Conservation (phyloP, 2,888 invertebrate genomes). For the Drosophila rubida region DNA sequence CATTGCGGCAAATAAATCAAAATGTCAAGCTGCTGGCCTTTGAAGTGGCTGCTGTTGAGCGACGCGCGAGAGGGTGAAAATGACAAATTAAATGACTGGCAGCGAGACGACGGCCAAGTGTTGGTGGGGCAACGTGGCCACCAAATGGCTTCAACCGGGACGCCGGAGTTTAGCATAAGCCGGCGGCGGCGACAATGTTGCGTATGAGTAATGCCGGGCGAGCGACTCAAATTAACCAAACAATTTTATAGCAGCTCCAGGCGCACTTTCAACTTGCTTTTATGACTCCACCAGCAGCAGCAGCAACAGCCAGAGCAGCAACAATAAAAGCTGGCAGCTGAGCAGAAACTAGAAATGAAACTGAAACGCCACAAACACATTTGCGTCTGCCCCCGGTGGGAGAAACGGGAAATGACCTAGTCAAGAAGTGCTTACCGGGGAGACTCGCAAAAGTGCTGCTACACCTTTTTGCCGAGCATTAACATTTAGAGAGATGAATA, state of each 20-base stretch:
- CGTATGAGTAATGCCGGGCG: conserved; percentile 58
- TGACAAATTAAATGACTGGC: conserved; percentile 56
- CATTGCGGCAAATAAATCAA: conserved; percentile 62
- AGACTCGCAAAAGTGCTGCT: background rate
- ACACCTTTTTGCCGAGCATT: background rate
- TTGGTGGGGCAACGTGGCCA: background rate
- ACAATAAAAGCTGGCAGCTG: conserved; percentile 16
- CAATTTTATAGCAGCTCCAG: conserved; percentile 33
- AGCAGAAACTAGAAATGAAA: conserved; percentile 22
- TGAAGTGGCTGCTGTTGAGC: conserved; percentile 45
- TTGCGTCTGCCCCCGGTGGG: conserved; percentile 1
- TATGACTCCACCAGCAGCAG: conserved; percentile 25
- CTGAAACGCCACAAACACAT: conserved; percentile 21
- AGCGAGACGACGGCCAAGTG: background rate
- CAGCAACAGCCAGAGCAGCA: background rate
- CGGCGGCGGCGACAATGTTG: conserved; percentile 34
- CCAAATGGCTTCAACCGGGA: background rate
- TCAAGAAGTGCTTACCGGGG: background rate
- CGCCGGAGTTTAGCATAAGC: conserved; percentile 13
- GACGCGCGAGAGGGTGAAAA: background rate
- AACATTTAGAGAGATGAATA: background rate
- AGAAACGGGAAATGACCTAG: background rate
- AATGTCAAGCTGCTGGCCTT: conserved; percentile 68
- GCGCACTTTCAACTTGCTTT: conserved; percentile 30
- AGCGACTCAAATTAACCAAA: conserved; percentile 26